Evolutionary conservation across 2,113 vertebrate genomes (phyloP).

Genomic region (Peromyscus californicus): DNA sequence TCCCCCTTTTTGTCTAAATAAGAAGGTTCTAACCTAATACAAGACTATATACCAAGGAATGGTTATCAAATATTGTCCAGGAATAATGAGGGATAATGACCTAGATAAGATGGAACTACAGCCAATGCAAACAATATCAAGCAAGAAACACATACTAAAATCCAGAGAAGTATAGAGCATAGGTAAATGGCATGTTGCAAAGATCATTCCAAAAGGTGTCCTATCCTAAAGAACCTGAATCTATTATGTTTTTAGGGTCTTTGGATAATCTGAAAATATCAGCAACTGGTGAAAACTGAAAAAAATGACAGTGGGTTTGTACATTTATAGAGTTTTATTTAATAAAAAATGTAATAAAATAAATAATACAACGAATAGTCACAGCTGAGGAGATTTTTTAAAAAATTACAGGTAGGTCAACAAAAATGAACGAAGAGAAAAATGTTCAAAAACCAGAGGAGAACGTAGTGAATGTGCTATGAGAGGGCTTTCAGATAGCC

Average conservation of each 20-base stretch:
- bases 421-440: not conserved
- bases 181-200: no score
- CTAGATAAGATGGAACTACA: no score
- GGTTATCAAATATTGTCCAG: no score
- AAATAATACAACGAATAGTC: not conserved
- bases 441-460: not conserved
- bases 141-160: no score
- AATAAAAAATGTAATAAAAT: not conserved
- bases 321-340: not conserved
- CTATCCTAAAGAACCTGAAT: no score
- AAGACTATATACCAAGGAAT: no score
- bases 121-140: no score
- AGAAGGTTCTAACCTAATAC: no score
- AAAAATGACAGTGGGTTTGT: not conserved
- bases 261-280: not conserved
- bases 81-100: no score
- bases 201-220: no score
- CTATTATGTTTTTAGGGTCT: not conserved
- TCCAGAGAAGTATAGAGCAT: no score
- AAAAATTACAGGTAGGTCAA: not conserved
- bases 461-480: not conserved
- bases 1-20: no score
- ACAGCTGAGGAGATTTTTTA: not conserved
- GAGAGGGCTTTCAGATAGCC: not conserved
- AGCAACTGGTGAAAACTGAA: not conserved